Percentiles rank a stretch among this genome's conserved stretches.
Conservation (phyloP, 2,113 vertebrate genomes). For the Rana temporaria region DNA sequence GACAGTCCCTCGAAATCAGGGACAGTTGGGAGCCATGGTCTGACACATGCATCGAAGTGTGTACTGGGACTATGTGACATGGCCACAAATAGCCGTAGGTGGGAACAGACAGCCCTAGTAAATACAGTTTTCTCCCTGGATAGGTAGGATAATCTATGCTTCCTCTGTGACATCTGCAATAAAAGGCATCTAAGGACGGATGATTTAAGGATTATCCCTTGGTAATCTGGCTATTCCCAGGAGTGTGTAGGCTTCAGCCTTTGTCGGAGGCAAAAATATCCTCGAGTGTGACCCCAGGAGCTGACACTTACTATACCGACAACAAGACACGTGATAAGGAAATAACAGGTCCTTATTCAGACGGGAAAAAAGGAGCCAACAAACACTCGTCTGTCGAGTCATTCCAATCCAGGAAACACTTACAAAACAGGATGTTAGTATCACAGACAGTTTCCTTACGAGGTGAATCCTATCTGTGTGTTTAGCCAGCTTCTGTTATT, state of each 20-base stretch:
- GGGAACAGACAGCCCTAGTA: too few relatives aligned
- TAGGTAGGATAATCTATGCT: background rate
- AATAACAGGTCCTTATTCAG: background rate
- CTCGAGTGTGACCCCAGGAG: background rate
- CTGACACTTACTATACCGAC: background rate
- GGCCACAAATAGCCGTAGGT: too few relatives aligned
- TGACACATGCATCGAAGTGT: too few relatives aligned
- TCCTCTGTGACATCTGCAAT: background rate
- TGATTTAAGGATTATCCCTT: conserved; percentile 3
- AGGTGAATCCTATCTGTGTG: background rate
- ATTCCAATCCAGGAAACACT: background rate
- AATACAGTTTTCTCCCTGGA: background rate
- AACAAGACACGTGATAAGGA: background rate
- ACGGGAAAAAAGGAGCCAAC: background rate
- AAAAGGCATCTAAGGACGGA: background rate
- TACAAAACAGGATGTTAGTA: background rate
- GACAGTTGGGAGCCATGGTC: too few relatives aligned
- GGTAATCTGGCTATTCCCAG: background rate
- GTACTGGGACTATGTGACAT: too few relatives aligned
- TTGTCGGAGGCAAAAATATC: background rate
- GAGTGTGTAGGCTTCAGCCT: background rate
- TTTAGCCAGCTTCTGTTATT: too few relatives aligned
- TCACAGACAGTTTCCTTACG: background rate
- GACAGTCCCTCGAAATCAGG: too few relatives aligned
- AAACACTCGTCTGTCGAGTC: background rate